Evolutionary conservation across 1,140 invertebrate species (phyloP).

Genomic region (Magallana ariakensis): DNA sequence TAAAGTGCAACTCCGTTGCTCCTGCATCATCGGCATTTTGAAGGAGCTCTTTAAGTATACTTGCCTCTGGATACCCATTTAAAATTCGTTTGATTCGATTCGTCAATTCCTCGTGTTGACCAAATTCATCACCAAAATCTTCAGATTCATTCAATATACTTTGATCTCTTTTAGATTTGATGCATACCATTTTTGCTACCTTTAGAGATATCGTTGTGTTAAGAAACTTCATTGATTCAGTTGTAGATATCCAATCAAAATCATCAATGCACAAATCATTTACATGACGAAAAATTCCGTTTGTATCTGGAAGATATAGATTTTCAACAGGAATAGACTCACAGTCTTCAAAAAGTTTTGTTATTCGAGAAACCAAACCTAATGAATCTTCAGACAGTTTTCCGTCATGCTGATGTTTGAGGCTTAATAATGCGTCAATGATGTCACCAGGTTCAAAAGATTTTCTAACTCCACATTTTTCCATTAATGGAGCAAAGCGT

Average conservation of each 20-base stretch:
- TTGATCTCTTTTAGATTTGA: constrained; percentile 62
- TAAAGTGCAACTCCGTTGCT: constrained; percentile 65
- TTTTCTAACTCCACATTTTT: constrained; percentile 55
- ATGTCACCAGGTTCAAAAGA: constrained; percentile 48
- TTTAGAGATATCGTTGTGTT: constrained; percentile 52
- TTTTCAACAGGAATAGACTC: not conserved
- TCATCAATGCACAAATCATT: constrained; percentile 50
- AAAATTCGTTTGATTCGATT: constrained; percentile 69
- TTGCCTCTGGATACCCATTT: constrained; percentile 64
- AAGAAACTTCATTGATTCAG: constrained; percentile 55
- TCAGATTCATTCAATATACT: not conserved
- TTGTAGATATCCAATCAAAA: constrained; percentile 59
- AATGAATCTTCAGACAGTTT: not conserved
- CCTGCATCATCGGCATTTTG: constrained; percentile 80
- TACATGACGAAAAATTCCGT: constrained; percentile 45
- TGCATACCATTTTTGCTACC: constrained; percentile 54
- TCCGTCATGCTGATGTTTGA: not conserved
- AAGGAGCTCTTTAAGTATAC: constrained; percentile 71
- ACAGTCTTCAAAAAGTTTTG: not conserved
- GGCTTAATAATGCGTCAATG: constrained; percentile 11
- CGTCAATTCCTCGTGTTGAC: constrained; percentile 69
- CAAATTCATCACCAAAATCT: constrained; percentile 64
- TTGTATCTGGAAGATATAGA: not conserved
- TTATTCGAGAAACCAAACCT: not conserved
- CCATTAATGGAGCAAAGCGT: constrained; percentile 41